Conservation (phyloP, 2,797 vertebrate genomes). For the Silurus aristotelis region DNA sequence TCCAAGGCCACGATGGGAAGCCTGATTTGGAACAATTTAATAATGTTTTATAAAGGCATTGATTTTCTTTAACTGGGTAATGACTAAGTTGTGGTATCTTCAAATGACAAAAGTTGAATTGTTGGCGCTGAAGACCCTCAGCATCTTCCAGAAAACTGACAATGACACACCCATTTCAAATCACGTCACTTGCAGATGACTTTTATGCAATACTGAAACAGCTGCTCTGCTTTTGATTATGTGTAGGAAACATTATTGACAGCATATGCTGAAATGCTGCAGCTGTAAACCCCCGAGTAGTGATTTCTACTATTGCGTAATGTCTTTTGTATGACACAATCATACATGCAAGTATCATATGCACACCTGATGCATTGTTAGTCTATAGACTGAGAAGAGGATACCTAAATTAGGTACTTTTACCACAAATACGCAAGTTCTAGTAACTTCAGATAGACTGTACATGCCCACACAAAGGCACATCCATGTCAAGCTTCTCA, state of each 20-base stretch:
- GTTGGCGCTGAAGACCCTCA: not conserved
- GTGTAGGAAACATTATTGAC: not conserved
- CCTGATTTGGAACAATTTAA: not conserved
- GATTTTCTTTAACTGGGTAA: not conserved
- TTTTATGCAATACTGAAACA: constrained; percentile 17
- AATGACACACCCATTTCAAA: not conserved
- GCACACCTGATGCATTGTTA: not conserved
- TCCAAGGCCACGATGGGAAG: not conserved
- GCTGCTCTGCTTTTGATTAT: not conserved
- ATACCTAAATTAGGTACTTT: not conserved
- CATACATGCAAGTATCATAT: too few species aligned
- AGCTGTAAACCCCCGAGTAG: constrained; percentile 24
- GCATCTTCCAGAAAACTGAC: not conserved
- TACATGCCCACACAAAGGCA: not conserved
- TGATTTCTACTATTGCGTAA: not conserved
- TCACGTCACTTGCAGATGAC: not conserved
- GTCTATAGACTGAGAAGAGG: not conserved
- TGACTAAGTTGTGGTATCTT: not conserved
- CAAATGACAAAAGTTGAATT: not conserved
- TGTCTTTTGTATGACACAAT: not conserved
- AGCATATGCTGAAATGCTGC: not conserved
- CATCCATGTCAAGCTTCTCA: not conserved
- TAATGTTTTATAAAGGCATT: not conserved
- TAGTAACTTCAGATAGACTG: not conserved
- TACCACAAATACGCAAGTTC: not conserved